phyloP scores from a whole-genome alignment of 2,888 invertebrate genomes.

The Kryphioiulus occultus region DNA sequence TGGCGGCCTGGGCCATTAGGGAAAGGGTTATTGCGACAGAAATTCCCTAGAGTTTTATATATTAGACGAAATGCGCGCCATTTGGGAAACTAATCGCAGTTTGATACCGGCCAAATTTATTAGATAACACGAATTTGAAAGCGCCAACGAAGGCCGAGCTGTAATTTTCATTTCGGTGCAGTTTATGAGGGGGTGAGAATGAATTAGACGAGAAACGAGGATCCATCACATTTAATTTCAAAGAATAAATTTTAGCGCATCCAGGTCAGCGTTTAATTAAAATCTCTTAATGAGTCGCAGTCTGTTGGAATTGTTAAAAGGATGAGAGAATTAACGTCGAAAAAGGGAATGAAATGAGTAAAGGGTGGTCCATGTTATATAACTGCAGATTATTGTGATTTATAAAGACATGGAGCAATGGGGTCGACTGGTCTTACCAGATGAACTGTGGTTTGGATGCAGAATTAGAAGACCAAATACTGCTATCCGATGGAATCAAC shows the following conservation, averaged over 20 bases:
- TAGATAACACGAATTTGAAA: constrained; percentile 1
- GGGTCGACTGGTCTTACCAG: no score
- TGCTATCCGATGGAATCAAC: no score
- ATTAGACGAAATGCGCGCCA: neutral
- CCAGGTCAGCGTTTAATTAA: neutral
- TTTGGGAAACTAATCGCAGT: constrained; percentile 22
- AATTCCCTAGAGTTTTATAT: neutral
- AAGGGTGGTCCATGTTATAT: neutral
- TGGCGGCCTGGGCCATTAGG: neutral
- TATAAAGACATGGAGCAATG: no score
- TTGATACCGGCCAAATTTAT: constrained; percentile 32
- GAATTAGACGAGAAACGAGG: neutral
- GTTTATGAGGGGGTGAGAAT: neutral
- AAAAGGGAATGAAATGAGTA: neutral
- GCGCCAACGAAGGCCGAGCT: neutral
- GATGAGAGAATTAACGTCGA: neutral
- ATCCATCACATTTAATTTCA: neutral
- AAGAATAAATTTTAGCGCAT: neutral
- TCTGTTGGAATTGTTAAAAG: neutral
- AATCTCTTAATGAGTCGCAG: neutral
- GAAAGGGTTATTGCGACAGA: constrained; percentile 36
- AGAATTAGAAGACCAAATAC: no score
- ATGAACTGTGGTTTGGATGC: no score
- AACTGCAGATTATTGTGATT: no score
- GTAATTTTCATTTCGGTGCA: neutral